A percentile compares a stretch with the other conserved stretches of the same genome.
Conservation (phyloP, 2,888 invertebrate species). For the Graphium colonna region DNA sequence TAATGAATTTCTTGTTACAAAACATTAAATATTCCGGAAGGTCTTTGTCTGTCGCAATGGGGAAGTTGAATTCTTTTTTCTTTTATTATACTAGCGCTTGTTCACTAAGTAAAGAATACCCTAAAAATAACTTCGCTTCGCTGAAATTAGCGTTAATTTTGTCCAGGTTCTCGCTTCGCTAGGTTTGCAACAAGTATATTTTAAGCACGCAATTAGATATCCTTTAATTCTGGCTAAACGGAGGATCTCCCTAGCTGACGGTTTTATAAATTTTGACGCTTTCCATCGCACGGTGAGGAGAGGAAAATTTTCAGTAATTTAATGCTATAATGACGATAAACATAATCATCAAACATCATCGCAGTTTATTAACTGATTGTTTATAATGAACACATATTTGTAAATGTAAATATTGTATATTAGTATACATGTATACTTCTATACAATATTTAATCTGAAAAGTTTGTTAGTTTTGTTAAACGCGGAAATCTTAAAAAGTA, state of each 20-base stretch:
- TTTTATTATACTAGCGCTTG: background rate
- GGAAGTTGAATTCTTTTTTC: slow-evolving; percentile 7
- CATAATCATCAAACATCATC: no score
- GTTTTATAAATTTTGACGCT: no score
- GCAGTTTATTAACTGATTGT: no score
- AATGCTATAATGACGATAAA: no score
- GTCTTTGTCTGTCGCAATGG: slow-evolving; percentile 8
- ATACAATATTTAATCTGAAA: no score
- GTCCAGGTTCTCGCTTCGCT: background rate
- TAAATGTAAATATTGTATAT: no score
- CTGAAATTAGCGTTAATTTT: slow-evolving; percentile 12
- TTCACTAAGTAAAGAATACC: slow-evolving; percentile 4
- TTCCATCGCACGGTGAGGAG: no score
- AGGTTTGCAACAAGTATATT: slow-evolving; percentile 14
- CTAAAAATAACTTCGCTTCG: slow-evolving; percentile 3
- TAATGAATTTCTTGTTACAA: background rate
- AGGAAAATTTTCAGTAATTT: no score
- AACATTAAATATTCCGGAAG: slow-evolving; percentile 6
- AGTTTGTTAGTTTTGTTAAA: no score
- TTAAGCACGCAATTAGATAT: slow-evolving; percentile 11
- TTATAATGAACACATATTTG: no score
- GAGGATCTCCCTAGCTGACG: background rate
- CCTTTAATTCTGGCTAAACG: background rate
- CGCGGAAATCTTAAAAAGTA: no score
- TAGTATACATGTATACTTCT: no score